Base-by-base conservation (phyloP, 2,888 invertebrate species). In the Hypercompe scribonia region DNA sequence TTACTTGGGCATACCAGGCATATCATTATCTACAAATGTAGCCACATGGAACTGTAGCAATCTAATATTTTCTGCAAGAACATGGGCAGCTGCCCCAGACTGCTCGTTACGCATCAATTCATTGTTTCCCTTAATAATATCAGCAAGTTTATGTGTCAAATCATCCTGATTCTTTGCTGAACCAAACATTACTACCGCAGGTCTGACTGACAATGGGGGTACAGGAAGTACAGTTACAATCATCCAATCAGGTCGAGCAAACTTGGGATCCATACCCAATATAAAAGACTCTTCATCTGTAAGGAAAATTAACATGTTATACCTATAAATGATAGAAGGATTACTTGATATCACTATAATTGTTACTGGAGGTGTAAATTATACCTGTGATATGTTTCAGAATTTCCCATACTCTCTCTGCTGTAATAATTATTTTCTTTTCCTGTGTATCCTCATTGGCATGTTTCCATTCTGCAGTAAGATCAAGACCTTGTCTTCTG, bases 221-320 rank as follows among this genome's bases (percentile, higher is more conserved):
- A 99, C 99, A 0, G 99, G 99, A 76, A 99, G 92, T 21, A 99
- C 99, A 3, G 99, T 99, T 11, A 99, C 97, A 81, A 99, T 98
- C 99, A 99, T 99, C 99, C 99, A 99, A 96, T 99, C 99, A 11
- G 99, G 99, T 69, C 99, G 97, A 0, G 99, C 99, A 92, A 97
- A 99, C 92, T 99, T 99, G 0, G 99, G 99, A 92, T 99, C 99
- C 99, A 99, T 99, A 65, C 97, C 98, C 83, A 99, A 95, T 81
- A 99, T 98, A 79, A 98, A 97, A 80, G 99, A 99, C 91, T 99
- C 99, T 90, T 99, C 99, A 93, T 99, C 99, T 91, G 93, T 58
- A 73, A 69, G 36, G 36, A 72, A 71, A 76, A 72, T 10, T 2
- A 54, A 13, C 28, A 31, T 64, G 54, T 63, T 39, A 64, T 18